Evolutionary conservation across 2,113 vertebrate genomes (phyloP).

Genomic region (Nothocercus julius): DNA sequence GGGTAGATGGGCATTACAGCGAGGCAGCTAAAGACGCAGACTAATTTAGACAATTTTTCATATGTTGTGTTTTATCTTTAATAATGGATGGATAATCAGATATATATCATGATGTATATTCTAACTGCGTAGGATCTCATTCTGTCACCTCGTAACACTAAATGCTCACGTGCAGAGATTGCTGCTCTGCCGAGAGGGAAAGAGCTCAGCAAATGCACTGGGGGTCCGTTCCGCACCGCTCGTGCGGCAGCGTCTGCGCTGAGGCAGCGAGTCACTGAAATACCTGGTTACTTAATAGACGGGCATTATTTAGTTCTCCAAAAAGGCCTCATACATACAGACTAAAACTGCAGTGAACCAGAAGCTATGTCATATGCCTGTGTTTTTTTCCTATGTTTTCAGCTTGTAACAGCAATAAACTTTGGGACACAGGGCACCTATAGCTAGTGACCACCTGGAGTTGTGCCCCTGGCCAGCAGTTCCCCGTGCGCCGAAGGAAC

Average conservation of each 20-base stretch:
- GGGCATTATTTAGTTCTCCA: conserved; percentile 59
- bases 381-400: not conserved
- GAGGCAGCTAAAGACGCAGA: conserved; percentile 79
- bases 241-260: not conserved
- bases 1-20: conserved; percentile 75
- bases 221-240: not conserved
- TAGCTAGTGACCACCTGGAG: not conserved
- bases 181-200: not conserved
- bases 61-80: conserved; percentile 49
- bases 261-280: not conserved
- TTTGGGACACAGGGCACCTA: conserved; percentile 25
- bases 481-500: not conserved
- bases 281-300: not conserved
- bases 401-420: conserved; percentile 60
- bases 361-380: not conserved
- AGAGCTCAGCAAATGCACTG: not conserved
- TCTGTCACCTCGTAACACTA: conserved; percentile 64
- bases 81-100: conserved; percentile 56
- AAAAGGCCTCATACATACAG: conserved; percentile 13
- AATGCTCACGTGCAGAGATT: conserved; percentile 13
- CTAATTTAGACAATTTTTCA: conserved; percentile 62
- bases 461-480: not conserved
- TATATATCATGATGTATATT: not conserved
- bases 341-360: not conserved
- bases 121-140: conserved; percentile 26